Evolutionary conservation across 2,113 vertebrate genomes (phyloP).

Genomic region (Cephalopholis sonnerati): DNA sequence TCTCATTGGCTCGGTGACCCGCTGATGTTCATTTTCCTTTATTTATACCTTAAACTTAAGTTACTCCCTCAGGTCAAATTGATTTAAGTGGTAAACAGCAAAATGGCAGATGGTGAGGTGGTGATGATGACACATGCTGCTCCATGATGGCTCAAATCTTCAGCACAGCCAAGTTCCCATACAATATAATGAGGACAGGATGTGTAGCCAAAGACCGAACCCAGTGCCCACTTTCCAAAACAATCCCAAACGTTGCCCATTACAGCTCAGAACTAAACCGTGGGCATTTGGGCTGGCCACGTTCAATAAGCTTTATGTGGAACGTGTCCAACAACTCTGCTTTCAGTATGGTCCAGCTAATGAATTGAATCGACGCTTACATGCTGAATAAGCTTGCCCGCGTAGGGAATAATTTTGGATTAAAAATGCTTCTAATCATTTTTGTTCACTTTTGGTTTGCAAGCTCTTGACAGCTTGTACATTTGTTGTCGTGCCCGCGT

Average conservation of each 20-base stretch:
- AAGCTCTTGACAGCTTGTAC: slow-evolving; percentile 45
- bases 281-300: slow-evolving; percentile 12
- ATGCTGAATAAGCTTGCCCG: slow-evolving; percentile 27
- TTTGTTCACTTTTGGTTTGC: slow-evolving; percentile 30
- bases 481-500: slow-evolving; percentile 44
- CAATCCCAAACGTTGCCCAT: slow-evolving; percentile 48
- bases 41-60: slow-evolving; percentile 22
- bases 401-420: slow-evolving; percentile 25
- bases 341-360: slow-evolving; percentile 44
- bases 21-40: slow-evolving; percentile 28
- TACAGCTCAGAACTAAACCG: slow-evolving; percentile 38
- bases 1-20: neutral
- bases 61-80: slow-evolving; percentile 21
- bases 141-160: slow-evolving; percentile 45
- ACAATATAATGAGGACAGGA: slow-evolving; percentile 49
- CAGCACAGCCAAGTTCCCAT: slow-evolving; percentile 48
- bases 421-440: slow-evolving; percentile 45
- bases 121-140: slow-evolving; percentile 50
- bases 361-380: slow-evolving; percentile 21
- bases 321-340: slow-evolving; percentile 39
- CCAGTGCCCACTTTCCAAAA: slow-evolving; percentile 64
- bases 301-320: slow-evolving; percentile 19
- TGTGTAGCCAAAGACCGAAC: slow-evolving; percentile 55
- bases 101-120: slow-evolving; percentile 37
- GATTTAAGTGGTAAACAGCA: slow-evolving; percentile 32